Evolutionary conservation across 2,888 invertebrate genomes (phyloP).

Genomic region (Drosophila ezoana): DNA sequence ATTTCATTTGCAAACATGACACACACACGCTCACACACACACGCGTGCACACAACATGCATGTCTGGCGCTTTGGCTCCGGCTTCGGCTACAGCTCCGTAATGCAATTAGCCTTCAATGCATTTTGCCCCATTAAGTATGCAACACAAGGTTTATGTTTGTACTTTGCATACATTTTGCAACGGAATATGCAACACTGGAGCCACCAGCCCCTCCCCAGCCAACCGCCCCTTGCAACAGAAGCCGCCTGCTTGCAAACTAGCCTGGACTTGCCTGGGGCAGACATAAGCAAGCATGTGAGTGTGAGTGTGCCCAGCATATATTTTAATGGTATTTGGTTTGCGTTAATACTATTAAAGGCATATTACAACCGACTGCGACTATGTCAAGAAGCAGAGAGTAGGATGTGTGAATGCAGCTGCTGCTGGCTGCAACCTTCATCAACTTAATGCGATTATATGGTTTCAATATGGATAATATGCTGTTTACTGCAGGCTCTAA

Average conservation of each 20-base stretch:
- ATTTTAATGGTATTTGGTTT: conserved; percentile 46
- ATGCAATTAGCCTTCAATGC: conserved; percentile 75
- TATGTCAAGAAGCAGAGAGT: not conserved
- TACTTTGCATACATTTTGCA: conserved; percentile 76
- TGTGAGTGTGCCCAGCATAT: conserved; percentile 13
- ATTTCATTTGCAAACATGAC: conserved; percentile 3
- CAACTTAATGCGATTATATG: conserved; percentile 42
- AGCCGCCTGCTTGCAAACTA: not conserved
- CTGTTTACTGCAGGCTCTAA: not conserved
- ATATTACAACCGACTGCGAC: conserved; percentile 39
- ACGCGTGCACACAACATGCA: conserved; percentile 4
- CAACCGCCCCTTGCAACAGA: not conserved
- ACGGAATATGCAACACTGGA: conserved; percentile 47
- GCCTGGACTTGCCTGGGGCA: conserved; percentile 1
- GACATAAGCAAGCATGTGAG: not conserved
- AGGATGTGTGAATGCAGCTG: not conserved
- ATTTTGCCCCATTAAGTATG: conserved; percentile 78
- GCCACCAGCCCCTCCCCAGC: not conserved
- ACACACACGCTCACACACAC: conserved; percentile 9
- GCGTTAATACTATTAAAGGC: conserved; percentile 74
- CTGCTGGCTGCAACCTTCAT: conserved; percentile 32
- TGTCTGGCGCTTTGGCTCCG: conserved; percentile 11
- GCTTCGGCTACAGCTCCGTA: conserved; percentile 28
- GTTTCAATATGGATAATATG: conserved; percentile 14
- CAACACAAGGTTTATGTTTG: conserved; percentile 74